These are phyloP conservation scores for Babylonia areolata DNA, from an alignment of 1,140 invertebrate genomes.

Conservation along the genomic window DNA sequence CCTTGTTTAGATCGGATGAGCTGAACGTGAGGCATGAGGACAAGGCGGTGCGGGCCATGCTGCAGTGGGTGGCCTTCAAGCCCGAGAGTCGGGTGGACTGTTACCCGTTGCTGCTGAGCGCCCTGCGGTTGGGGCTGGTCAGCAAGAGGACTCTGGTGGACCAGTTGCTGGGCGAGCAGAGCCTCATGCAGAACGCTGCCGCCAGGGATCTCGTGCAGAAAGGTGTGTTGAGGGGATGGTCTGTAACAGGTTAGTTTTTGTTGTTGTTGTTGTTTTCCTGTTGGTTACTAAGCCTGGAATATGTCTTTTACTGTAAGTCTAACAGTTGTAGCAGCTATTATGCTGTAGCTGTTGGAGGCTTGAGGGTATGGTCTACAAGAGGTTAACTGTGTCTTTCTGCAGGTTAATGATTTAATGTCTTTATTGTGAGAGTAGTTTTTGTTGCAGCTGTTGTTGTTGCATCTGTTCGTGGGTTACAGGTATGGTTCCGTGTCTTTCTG, in stretches of 20 bases:
- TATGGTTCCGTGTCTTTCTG: too few relatives aligned
- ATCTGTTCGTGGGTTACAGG: too few relatives aligned
- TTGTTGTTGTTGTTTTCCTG: background rate
- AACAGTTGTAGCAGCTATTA: too few relatives aligned
- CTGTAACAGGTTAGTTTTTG: background rate
- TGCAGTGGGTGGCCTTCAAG: slow-evolving; percentile 98
- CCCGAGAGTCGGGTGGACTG: slow-evolving; percentile 34
- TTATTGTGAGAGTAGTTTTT: too few relatives aligned
- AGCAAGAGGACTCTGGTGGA: slow-evolving; percentile 45
- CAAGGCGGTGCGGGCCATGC: slow-evolving; percentile 91
- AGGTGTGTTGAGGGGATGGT: slow-evolving; percentile 27
- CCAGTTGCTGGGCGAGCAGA: slow-evolving; percentile 22
- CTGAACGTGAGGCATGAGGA: slow-evolving; percentile 97
- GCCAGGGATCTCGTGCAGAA: slow-evolving; percentile 44
- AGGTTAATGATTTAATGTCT: too few relatives aligned
- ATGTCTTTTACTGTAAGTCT: too few relatives aligned
- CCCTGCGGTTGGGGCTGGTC: slow-evolving; percentile 49
- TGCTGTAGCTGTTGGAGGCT: too few relatives aligned
- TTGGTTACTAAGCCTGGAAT: background rate
- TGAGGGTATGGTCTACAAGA: too few relatives aligned
- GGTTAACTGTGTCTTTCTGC: too few relatives aligned
- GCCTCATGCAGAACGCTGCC: slow-evolving; percentile 19
- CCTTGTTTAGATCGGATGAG: slow-evolving; percentile 96
- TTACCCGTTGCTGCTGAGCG: slow-evolving; percentile 45
- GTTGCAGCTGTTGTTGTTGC: too few relatives aligned